Conservation (phyloP, 2,888 invertebrate species). For the Myopa testacea region DNA sequence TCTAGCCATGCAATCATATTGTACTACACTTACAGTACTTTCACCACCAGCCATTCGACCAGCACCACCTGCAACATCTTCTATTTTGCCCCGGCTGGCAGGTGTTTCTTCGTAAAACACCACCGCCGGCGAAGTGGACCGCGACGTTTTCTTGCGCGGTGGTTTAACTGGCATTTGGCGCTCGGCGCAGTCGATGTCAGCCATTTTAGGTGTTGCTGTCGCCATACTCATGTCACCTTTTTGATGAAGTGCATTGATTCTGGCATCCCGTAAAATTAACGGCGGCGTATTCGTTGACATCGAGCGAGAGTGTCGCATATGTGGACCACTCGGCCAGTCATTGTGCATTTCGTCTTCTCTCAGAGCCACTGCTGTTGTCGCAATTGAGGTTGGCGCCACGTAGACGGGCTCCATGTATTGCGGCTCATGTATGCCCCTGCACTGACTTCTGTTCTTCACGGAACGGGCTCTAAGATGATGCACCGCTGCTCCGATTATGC, state of each 20-base stretch:
- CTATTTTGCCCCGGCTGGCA: slow-evolving; percentile 27
- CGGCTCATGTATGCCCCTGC: slow-evolving; percentile 44
- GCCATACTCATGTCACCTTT: not conserved
- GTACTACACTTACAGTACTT: slow-evolving; percentile 46
- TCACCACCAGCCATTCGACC: slow-evolving; percentile 1
- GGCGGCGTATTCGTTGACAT: slow-evolving; percentile 65
- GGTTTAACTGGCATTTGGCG: slow-evolving; percentile 62
- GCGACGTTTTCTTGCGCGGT: slow-evolving; percentile 64
- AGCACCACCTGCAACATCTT: slow-evolving; percentile 35
- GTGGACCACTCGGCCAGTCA: slow-evolving; percentile 26
- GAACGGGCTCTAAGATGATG: slow-evolving; percentile 62
- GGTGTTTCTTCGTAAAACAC: slow-evolving; percentile 38
- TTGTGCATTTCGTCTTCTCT: slow-evolving; percentile 47
- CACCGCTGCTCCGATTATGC: slow-evolving; percentile 61
- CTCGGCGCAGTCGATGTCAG: slow-evolving; percentile 52
- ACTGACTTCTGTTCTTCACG: slow-evolving; percentile 51
- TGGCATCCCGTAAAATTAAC: slow-evolving; percentile 52
- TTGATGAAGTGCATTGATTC: slow-evolving; percentile 27
- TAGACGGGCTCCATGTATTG: slow-evolving; percentile 40
- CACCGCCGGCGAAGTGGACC: slow-evolving; percentile 60
- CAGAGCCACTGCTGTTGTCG: slow-evolving; percentile 46
- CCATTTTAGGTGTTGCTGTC: slow-evolving; percentile 21
- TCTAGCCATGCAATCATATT: not conserved
- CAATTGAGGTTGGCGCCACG: not conserved
- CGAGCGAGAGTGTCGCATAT: slow-evolving; percentile 55